A percentile compares a stretch with the other conserved stretches of the same genome.
Conservation (phyloP, 2,888 invertebrate genomes). For the Athalia circularis region DNA sequence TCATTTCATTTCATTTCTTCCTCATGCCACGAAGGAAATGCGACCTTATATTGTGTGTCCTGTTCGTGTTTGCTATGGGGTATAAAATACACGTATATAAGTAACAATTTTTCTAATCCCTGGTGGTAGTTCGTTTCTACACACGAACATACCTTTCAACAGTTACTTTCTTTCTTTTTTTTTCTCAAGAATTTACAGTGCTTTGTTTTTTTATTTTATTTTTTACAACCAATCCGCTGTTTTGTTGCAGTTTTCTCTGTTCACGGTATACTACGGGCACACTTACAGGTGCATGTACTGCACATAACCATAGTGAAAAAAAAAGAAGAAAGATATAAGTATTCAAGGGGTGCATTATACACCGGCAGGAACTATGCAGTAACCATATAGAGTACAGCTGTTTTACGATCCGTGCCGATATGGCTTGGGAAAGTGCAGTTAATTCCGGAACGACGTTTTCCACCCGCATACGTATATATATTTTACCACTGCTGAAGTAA, state of each 20-base stretch:
- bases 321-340: neutral
- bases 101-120: no score
- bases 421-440: constrained; percentile 1
- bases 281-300: neutral
- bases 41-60: no score
- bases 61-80: no score
- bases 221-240: neutral
- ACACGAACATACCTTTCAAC: neutral
- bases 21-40: neutral
- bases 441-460: neutral
- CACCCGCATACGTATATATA: no score
- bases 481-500: no score
- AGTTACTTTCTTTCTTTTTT: neutral
- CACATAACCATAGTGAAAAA: neutral
- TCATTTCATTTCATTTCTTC: neutral
- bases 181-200: neutral
- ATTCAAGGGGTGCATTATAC: no score
- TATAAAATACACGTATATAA: no score
- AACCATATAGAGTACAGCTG: neutral
- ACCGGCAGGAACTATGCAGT: no score
- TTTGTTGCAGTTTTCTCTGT: neutral
- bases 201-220: neutral
- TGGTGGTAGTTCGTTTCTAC: neutral
- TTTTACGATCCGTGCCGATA: neutral
- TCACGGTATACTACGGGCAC: no score